phyloP scores from a whole-genome alignment of 2,888 invertebrate genomes.

The Steinernema hermaphroditum region DNA sequence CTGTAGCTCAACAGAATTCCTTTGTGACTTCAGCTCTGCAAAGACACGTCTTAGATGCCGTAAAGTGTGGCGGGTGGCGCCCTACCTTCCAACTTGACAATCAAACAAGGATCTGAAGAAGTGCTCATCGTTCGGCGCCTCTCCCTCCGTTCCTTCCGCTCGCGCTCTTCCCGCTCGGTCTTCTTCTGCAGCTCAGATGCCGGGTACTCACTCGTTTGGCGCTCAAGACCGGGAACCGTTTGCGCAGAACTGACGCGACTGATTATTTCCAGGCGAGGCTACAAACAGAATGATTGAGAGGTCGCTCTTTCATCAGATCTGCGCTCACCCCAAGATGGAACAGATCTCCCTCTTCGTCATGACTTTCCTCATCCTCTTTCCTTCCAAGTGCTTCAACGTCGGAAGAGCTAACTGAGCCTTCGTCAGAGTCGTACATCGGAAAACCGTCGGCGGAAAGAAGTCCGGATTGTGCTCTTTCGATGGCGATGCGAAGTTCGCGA shows the following conservation, averaged over 20 bases:
- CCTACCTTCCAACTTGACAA: constrained; percentile 6
- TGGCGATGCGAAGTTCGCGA: constrained; percentile 74
- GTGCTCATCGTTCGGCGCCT: constrained; percentile 1
- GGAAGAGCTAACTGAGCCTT: neutral
- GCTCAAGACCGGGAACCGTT: neutral
- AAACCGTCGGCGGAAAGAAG: constrained; percentile 32
- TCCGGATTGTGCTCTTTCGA: constrained; percentile 51
- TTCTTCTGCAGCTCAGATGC: constrained; percentile 72
- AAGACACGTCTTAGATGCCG: neutral
- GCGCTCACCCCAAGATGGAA: constrained; percentile 19
- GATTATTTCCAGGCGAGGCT: constrained; percentile 36
- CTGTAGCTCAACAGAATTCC: neutral
- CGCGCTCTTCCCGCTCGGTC: constrained; percentile 79
- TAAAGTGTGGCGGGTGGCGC: no score
- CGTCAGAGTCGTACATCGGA: constrained; percentile 21
- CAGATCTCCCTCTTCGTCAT: constrained; percentile 30
- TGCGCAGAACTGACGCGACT: constrained; percentile 29
- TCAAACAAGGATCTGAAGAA: constrained; percentile 7
- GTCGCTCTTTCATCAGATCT: neutral
- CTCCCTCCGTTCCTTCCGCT: neutral
- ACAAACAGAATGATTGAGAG: neutral
- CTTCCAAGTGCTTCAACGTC: neutral
- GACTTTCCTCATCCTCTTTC: neutral
- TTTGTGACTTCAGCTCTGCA: neutral
- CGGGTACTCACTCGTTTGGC: constrained; percentile 7